These are phyloP conservation scores for Acestrorhynchus altus DNA, from an alignment of 2,797 vertebrate genomes.

Conservation along the genomic window DNA sequence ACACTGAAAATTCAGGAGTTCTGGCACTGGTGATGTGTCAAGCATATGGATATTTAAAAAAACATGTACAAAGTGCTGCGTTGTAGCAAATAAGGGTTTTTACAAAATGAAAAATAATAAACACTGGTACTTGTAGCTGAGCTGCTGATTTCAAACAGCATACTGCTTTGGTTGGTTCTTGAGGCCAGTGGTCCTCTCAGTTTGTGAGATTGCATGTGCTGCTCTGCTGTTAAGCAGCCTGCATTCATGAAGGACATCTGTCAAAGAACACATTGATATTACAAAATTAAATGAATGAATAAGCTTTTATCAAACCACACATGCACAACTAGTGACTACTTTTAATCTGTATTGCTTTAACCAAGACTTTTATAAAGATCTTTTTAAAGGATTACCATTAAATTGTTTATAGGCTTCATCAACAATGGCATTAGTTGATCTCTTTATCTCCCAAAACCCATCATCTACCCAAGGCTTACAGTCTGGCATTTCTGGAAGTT, in stretches of 20 bases:
- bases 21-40: constrained; percentile 64
- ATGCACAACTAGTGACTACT: too few species aligned
- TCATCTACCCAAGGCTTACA: constrained; percentile 85
- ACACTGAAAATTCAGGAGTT: constrained; percentile 60
- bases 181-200: constrained; percentile 77
- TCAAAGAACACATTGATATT: background rate
- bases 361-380: background rate
- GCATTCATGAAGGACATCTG: constrained; percentile 86
- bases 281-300: constrained; percentile 8
- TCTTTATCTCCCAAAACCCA: constrained; percentile 82
- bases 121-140: constrained; percentile 22
- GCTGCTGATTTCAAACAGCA: constrained; percentile 71
- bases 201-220: constrained; percentile 80
- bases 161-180: constrained; percentile 83
- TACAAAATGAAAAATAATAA: constrained; percentile 50
- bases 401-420: constrained; percentile 85
- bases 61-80: constrained; percentile 50
- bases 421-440: constrained; percentile 80
- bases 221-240: constrained; percentile 84
- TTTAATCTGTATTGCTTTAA: background rate
- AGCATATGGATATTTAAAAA: constrained; percentile 70
- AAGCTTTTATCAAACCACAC: constrained; percentile 1
- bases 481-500: constrained; percentile 74
- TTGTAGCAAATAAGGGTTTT: constrained; percentile 35
- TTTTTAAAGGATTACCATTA: constrained; percentile 73